A percentile compares a stretch with the other conserved stretches of the same genome.
These are phyloP conservation scores for Apis florea DNA, from an alignment of 1,140 invertebrate species.

Conservation along the genomic window DNA sequence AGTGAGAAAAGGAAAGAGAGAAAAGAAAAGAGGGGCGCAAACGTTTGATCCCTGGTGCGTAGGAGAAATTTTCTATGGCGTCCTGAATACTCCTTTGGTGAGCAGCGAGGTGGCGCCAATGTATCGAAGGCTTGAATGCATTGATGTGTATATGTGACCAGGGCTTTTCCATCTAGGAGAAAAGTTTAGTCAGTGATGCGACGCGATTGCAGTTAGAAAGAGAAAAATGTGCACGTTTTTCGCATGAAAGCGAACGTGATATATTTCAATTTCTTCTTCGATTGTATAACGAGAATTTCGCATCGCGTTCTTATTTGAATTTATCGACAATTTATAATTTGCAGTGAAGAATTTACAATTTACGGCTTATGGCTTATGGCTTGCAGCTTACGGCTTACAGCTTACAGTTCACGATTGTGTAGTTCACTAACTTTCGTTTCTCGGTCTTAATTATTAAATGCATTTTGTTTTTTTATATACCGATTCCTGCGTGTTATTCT, in stretches of 20 bases:
- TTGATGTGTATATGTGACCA: conserved; percentile 40
- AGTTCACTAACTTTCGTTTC: neutral
- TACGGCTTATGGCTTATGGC: neutral
- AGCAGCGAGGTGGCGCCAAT: conserved; percentile 74
- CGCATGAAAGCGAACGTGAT: conserved; percentile 31
- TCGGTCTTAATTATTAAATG: neutral
- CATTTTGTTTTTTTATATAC: neutral
- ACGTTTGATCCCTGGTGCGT: conserved; percentile 28
- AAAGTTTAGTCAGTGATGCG: conserved; percentile 72
- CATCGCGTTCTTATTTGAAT: neutral
- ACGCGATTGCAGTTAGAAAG: conserved; percentile 68
- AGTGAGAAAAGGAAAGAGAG: neutral
- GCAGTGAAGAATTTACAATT: neutral
- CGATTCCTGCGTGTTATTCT: neutral
- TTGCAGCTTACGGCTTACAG: too few relatives aligned
- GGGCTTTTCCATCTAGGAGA: conserved; percentile 13
- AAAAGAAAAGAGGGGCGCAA: neutral
- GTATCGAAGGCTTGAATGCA: conserved; percentile 66
- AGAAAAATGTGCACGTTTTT: conserved; percentile 19
- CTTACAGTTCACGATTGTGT: neutral
- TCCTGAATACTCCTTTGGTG: conserved; percentile 42
- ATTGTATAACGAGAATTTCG: neutral
- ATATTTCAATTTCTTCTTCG: neutral
- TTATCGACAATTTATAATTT: neutral
- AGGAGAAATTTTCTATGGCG: conserved; percentile 16